Base-by-base conservation (phyloP, 2,113 vertebrate species). In the Pyxicephalus adspersus region DNA sequence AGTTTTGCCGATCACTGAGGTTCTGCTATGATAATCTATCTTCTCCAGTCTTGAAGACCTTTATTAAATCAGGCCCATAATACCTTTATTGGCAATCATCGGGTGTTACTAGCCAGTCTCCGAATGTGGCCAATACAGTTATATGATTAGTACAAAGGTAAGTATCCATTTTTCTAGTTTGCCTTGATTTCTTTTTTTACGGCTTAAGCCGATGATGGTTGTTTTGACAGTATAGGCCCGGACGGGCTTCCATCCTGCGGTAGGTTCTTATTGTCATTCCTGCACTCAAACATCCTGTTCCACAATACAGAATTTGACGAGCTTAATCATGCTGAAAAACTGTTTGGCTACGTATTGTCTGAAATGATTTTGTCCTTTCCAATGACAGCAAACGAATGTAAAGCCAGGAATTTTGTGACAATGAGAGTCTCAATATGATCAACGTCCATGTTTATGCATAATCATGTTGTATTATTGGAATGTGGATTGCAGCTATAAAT, bases 371-470 rank as follows among this genome's bases (percentile, higher is more conserved):
- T 66, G 31, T 66, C 64, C 31, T 66, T 66, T 34, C 64, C 64
- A 31, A 66, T 20, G 31, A 66, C 64, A 38, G 76, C 26, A 70
- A 76, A 83, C 83, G 28, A 65, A 76, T 74, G 52, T 64, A 54
- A 52, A 7, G 26, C 34, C 25, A 71, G 51, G 73, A 70, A 60
- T 84, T 83, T 80, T 80, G 76, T 81, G 84, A 83, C 85, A 86
- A 81, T 72, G 76, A 50, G 38, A 68, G 25, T 64, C 28, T 19
- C 77, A 74, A 76, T 61, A 64, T 61, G 60, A 71, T 76, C 68
- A 76, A 58, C 34, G 60, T 6, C 22, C 0, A 18, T 0, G 25
- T 38, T 18, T 2, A 0, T 1, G 0, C 38, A n/a, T 64, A 2
- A 8, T 20, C 1, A 0, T 16, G 13, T 5, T 13, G 0, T 25